A percentile compares a stretch with the other conserved stretches of the same genome.
These are phyloP conservation scores for Psophia crepitans DNA, from an alignment of 2,113 vertebrate species.

Conservation along the genomic window DNA sequence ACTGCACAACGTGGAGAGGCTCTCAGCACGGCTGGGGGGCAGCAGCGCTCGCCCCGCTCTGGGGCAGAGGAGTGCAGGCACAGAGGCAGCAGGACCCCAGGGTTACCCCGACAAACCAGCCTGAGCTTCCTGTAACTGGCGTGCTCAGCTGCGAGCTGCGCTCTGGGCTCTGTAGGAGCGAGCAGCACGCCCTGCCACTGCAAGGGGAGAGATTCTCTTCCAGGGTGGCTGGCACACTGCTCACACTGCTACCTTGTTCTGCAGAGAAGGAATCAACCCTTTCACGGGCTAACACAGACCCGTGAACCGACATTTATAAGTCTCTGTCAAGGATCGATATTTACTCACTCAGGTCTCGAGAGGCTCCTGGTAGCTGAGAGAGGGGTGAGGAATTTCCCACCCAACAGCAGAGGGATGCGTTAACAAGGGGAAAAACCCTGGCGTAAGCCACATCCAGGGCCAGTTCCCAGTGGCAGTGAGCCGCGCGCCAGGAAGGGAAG, in stretches of 20 bases:
- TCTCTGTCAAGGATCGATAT: neutral
- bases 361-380: neutral
- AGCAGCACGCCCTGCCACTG: neutral
- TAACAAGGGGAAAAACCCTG: neutral
- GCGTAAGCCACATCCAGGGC: accelerated
- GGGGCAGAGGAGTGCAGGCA: neutral
- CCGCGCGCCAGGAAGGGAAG: neutral
- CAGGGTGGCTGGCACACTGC: neutral
- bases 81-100: neutral
- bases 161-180: neutral
- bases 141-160: neutral
- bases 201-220: neutral
- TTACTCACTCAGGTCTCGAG: neutral
- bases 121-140: neutral
- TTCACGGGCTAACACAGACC: neutral
- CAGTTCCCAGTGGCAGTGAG: accelerated
- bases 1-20: accelerated
- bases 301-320: neutral
- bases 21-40: neutral
- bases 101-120: neutral
- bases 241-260: conserved; percentile 27
- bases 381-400: conserved; percentile 53
- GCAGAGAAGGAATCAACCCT: neutral
- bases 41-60: accelerated
- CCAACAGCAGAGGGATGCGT: neutral